Evolutionary conservation across 1,140 invertebrate species (phyloP).

Genomic region (Neotoxoptera formosana): DNA sequence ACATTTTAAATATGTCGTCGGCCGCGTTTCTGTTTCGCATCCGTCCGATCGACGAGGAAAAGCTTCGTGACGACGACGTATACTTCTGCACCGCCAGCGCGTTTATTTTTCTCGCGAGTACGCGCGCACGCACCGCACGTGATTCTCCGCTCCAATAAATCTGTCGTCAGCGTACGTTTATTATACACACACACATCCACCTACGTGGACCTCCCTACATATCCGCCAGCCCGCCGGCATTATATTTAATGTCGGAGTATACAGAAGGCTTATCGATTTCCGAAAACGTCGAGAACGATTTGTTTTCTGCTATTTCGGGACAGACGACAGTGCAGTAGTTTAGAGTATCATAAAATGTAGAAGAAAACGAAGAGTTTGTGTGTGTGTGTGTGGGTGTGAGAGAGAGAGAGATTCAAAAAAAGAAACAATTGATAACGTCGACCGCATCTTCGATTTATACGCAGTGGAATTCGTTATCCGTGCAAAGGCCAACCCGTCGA

Average conservation of each 20-base stretch:
- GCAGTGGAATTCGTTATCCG: not conserved
- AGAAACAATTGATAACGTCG: not conserved
- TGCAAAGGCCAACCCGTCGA: not conserved
- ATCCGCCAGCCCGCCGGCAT: too few relatives aligned
- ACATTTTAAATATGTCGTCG: conserved; percentile 10
- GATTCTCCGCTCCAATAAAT: not conserved
- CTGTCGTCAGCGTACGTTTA: not conserved
- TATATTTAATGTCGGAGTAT: not conserved
- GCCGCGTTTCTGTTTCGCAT: not conserved
- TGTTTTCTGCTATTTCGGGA: not conserved
- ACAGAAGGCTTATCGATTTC: conserved; percentile 5
- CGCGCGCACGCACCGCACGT: not conserved
- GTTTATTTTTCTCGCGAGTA: not conserved
- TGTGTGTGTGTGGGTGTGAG: too few relatives aligned
- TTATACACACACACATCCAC: not conserved
- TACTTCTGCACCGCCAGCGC: not conserved
- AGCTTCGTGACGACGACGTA: not conserved
- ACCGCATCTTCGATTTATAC: not conserved
- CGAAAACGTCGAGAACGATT: not conserved
- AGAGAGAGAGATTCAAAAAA: not conserved
- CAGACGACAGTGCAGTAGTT: not conserved
- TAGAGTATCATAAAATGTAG: not conserved
- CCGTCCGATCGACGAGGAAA: not conserved
- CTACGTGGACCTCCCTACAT: not conserved
- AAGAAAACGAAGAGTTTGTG: not conserved